Evolutionary conservation across 1,140 invertebrate species (phyloP).

Genomic region (Phenacoccus solenopsis): DNA sequence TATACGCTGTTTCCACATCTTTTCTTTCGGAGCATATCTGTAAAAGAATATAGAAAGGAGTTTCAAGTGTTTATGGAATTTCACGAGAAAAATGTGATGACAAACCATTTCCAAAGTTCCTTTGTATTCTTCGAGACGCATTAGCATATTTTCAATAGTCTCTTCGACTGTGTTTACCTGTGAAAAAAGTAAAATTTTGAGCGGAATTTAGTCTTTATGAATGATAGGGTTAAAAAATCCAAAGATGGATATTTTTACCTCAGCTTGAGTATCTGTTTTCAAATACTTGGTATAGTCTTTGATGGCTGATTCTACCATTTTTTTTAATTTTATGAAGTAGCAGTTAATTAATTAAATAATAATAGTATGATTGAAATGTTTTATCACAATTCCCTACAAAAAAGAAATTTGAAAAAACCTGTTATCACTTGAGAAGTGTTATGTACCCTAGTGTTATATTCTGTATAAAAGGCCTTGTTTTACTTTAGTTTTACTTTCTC

Average conservation of each 20-base stretch:
- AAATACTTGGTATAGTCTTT: neutral
- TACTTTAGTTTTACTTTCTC: too few species aligned
- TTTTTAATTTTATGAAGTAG: too few species aligned
- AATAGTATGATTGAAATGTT: too few species aligned
- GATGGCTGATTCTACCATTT: neutral
- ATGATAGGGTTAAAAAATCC: too few species aligned
- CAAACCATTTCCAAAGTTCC: constrained; percentile 5
- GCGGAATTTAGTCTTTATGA: neutral
- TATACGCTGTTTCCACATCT: neutral
- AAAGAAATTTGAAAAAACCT: too few species aligned
- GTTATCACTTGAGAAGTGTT: too few species aligned
- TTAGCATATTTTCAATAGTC: neutral
- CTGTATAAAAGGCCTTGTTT: too few species aligned
- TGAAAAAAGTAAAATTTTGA: neutral
- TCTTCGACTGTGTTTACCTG: neutral
- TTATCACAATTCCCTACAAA: too few species aligned
- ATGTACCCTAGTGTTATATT: too few species aligned
- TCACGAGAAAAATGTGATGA: neutral
- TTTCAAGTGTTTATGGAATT: neutral
- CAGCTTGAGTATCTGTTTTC: neutral
- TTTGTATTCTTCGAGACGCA: constrained; percentile 8
- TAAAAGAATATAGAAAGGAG: neutral
- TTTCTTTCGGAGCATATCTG: neutral
- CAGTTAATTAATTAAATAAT: too few species aligned
- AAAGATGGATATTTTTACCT: too few species aligned